Conservation (phyloP, 2,797 vertebrate genomes). For the Arnoldichthys spilopterus region DNA sequence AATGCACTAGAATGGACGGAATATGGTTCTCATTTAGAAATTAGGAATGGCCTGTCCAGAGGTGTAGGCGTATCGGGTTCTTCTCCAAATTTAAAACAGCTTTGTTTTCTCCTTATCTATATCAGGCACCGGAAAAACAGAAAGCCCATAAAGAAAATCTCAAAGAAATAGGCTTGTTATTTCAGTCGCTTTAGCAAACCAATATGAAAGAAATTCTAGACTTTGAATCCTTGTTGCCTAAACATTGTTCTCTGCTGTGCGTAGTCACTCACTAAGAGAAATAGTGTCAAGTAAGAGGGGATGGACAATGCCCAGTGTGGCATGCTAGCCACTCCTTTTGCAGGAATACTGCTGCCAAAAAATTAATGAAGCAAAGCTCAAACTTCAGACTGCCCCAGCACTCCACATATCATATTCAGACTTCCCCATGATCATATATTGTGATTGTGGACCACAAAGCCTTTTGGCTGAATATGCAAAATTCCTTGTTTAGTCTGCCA, state of each 20-base stretch:
- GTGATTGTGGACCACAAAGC: conserved; percentile 8
- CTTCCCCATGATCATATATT: background rate
- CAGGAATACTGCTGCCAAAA: conserved; percentile 45
- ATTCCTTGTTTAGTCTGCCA: background rate
- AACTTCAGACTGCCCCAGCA: conserved; percentile 33
- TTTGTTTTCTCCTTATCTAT: conserved; percentile 66
- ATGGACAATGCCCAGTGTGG: conserved; percentile 36
- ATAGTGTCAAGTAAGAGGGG: conserved; percentile 24
- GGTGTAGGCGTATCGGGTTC: conserved; percentile 64
- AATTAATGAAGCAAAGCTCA: conserved; percentile 52
- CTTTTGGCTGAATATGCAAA: conserved; percentile 1
- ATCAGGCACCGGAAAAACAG: conserved; percentile 55
- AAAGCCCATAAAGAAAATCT: conserved; percentile 19
- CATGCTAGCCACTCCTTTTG: conserved; percentile 41
- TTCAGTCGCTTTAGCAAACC: conserved; percentile 53
- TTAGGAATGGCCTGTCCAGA: conserved; percentile 67
- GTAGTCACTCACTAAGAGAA: background rate
- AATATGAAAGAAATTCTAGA: conserved; percentile 22
- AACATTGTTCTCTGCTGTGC: background rate
- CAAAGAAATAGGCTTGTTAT: conserved; percentile 49
- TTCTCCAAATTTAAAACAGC: conserved; percentile 59
- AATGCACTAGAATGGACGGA: conserved; percentile 60
- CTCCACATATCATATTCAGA: conserved; percentile 15
- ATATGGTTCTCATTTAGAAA: conserved; percentile 74
- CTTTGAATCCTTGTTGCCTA: background rate